A percentile compares a stretch with the other conserved stretches of the same genome.
phyloP scores from a whole-genome alignment of 2,797 vertebrate genomes.

The Dryobates pubescens region DNA sequence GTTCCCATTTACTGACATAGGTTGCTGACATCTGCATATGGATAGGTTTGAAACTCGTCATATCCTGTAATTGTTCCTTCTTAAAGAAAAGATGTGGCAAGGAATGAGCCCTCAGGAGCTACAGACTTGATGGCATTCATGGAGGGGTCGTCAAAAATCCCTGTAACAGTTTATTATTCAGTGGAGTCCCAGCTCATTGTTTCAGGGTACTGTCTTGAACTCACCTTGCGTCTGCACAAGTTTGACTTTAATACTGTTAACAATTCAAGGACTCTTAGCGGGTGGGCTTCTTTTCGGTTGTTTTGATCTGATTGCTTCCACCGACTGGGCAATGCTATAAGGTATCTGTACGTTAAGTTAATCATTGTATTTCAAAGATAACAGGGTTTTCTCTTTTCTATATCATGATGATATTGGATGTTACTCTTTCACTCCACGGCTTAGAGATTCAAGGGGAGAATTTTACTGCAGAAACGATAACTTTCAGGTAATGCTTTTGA shows the following conservation, averaged over 20 bases:
- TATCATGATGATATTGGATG: neutral
- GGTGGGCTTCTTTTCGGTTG: neutral
- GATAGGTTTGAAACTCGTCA: conserved; percentile 13
- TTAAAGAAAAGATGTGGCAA: neutral
- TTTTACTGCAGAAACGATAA: neutral
- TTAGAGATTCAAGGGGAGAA: neutral
- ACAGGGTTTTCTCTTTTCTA: neutral
- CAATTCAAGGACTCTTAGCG: neutral
- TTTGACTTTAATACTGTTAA: neutral
- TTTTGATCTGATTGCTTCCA: neutral
- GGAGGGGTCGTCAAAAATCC: neutral
- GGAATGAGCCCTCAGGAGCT: conserved; percentile 42
- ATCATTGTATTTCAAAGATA: neutral
- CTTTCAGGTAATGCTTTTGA: neutral
- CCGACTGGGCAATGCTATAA: neutral
- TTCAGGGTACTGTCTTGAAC: neutral
- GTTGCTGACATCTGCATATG: conserved; percentile 24
- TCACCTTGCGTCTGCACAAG: neutral
- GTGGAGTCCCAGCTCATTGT: neutral
- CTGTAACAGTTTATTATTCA: neutral
- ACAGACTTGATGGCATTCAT: neutral
- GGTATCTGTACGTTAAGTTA: neutral
- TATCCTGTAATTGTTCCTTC: conserved; percentile 18
- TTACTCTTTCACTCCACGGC: neutral
- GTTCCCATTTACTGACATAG: neutral